Conservation (phyloP, 2,888 invertebrate genomes). For the Eupithecia subfuscata region DNA sequence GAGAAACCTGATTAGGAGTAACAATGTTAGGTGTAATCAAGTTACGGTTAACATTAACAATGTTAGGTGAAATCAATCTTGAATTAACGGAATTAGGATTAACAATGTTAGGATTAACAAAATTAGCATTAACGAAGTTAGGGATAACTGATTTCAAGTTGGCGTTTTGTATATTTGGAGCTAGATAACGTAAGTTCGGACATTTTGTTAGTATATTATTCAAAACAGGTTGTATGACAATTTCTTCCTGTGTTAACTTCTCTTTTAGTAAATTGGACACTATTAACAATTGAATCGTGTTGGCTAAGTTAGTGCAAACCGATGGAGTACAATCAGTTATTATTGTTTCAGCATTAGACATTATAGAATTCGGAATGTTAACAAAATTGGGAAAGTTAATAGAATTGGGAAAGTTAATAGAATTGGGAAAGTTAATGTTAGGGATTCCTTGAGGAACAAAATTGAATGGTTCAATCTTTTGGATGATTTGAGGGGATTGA, state of each 20-base stretch:
- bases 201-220: background rate
- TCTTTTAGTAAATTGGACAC: constrained; percentile 66
- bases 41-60: constrained; percentile 10
- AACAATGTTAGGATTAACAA: background rate
- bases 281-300: constrained; percentile 71
- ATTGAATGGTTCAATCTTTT: constrained; percentile 4
- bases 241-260: constrained; percentile 53
- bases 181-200: constrained; percentile 23
- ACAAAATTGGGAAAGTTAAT: constrained; percentile 2
- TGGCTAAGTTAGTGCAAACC: constrained; percentile 57
- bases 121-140: constrained; percentile 11
- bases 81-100: background rate
- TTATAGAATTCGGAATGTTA: constrained; percentile 24
- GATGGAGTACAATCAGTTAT: constrained; percentile 70
- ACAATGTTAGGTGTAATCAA: constrained; percentile 36
- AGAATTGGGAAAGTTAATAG: background rate
- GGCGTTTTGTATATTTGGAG: constrained; percentile 5
- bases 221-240: constrained; percentile 33
- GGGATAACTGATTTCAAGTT: background rate
- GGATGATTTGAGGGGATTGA: constrained; percentile 2
- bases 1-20: constrained; percentile 31
- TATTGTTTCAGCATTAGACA: constrained; percentile 53
- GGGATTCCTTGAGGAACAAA: background rate
- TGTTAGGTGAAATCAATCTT: background rate
- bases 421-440: background rate